Percentiles rank a stretch among this genome's conserved stretches.
These are phyloP conservation scores for Melanerpes aurifrons DNA, from an alignment of 2,113 vertebrate genomes.

Conservation along the genomic window DNA sequence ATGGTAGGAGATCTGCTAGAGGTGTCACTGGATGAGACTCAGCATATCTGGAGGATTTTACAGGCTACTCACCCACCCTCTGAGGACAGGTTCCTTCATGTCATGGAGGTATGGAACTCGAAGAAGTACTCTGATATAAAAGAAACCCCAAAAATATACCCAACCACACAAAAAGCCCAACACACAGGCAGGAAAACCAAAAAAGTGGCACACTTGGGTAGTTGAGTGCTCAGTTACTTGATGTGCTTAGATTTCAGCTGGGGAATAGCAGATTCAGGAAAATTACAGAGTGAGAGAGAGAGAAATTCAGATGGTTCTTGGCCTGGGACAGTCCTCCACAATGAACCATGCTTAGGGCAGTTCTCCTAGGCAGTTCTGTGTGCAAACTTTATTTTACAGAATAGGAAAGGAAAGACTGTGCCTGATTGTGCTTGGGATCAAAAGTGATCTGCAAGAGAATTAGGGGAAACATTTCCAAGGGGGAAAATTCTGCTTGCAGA, in stretches of 20 bases:
- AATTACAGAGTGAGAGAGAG: neutral
- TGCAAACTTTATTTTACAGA: neutral
- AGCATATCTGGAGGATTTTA: constrained; percentile 98
- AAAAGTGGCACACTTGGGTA: neutral
- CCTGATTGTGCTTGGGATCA: neutral
- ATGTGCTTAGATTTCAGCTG: neutral
- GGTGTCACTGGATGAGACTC: constrained; percentile 97
- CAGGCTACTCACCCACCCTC: constrained; percentile 97
- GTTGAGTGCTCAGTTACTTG: neutral
- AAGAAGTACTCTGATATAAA: neutral
- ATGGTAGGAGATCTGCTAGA: constrained; percentile 97
- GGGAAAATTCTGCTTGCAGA: neutral
- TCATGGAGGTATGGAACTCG: constrained; percentile 87
- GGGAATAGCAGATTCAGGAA: neutral
- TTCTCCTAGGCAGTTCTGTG: neutral
- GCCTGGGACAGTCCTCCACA: neutral
- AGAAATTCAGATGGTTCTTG: neutral
- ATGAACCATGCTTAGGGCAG: neutral
- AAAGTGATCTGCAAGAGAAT: neutral
- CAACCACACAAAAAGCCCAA: neutral
- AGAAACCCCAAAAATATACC: too few species aligned
- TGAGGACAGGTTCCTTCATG: constrained; percentile 94
- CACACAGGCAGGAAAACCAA: too few species aligned
- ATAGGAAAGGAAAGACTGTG: neutral
- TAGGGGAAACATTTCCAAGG: neutral